Evolutionary conservation across 2,888 invertebrate genomes (phyloP), one percentile per base, ranked within the genome.

Genomic region (Amphipoea oculea): DNA sequence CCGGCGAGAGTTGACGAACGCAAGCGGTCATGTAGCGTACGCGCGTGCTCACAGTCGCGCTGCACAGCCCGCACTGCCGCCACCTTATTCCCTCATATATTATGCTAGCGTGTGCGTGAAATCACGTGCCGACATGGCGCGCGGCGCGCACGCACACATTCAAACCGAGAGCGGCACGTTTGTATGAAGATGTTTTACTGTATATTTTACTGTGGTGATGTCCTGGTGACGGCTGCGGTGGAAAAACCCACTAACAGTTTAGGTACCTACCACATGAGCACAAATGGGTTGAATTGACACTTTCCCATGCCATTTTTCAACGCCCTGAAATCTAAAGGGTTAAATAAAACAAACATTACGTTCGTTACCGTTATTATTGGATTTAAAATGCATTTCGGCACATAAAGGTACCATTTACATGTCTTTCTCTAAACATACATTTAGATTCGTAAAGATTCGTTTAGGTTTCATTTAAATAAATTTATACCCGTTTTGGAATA

Each of bases 361-460:
- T 75, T 87, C 85, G 75, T 93, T 90, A 91, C 91, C 91, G 92
- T 92, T 90, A 92, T 94, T 94, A 94, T 92, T 95, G 91, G 93
- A 95, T 95, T 95, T 93, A 95, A 95, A 95, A 96, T 95, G 95
- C 94, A 94, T 94, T 92, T 90, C 92, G 90, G 94, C 90, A 94
- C 94, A 88, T 89, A 88, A 79, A 89, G 78, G 92, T 94, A 92
- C 93, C 93, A 84, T 75, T 86, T 82, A 94, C 91, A 94, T 92
- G 92, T 94, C 92, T 94, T 94, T 93, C 91, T 94, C 94, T 94
- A 95, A 95, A 95, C 92, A 92, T 94, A 94, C 91, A 95, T 93
- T 94, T 92, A 94, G 91, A 92, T 90, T 92, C 83, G 86, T 91
- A 91, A 92, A 91, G 88, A 89, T 91, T 89, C 70, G 77, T 89